Base-by-base conservation (phyloP, 2,888 invertebrate species). In the Hirtodrosophila trivittata region DNA sequence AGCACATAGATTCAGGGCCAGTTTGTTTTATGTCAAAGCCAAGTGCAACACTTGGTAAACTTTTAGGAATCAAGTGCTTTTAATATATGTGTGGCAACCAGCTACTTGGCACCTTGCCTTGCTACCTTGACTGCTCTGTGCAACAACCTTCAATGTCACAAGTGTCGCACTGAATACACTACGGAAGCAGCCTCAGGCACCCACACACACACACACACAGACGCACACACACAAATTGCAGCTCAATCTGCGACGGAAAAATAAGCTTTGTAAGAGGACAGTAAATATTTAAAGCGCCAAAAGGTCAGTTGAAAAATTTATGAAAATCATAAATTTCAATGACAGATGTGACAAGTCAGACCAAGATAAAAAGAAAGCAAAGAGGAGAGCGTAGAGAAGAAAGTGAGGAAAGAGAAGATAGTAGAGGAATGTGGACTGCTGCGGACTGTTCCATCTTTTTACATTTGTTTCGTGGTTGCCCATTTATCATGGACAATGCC, bases 401-500 rank as follows among this genome's bases (percentile, higher is more conserved):
- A 7, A 21, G 21, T 18, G 18, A 49, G 14, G 5, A 26, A 47
- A 37, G 14, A 26, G 9, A 28, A 9, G 9, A 28, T n/a, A 28
- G 28, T 28, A 2, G 25, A 21, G 45, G 56, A 37, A 62, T 65
- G 41, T 47, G 43, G 3, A n/a, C 38, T 41, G 25, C 21, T 38
- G 35, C 35, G 3, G 35, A 21, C 3, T 3, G 5, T 21, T 16
- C 13, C 30, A 28, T 55, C 46, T 30, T 38, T 26, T 42, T 26
- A 65, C 75, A 66, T 77, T 58, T 75, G 56, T 60, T 43, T 54
- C 60, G 78, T 49, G 78, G 70, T 47, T 41, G 46, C 74, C 74
- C 71, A 81, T 86, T 84, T 75, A 81, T 83, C 86, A 71, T 72
- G 67, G 47, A 33, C 59, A 68, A 55, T 63, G 63, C 58, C 65